Conservation (phyloP, 1,140 invertebrate genomes). For the Zaprionus inermis region DNA sequence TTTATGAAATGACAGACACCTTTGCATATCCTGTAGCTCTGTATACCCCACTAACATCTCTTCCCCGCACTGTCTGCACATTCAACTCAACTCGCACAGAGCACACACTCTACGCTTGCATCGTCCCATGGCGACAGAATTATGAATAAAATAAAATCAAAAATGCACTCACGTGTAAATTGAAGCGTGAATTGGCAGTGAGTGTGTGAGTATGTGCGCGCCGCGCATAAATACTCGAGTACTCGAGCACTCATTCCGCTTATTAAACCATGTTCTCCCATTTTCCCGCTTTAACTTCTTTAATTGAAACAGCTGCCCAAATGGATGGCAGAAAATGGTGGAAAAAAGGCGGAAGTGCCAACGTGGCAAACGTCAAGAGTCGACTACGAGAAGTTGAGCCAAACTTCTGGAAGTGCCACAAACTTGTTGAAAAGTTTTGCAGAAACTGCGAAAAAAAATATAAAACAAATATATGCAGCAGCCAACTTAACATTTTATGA, state of each 20-base stretch:
- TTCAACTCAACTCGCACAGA: neutral
- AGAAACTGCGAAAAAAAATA: neutral
- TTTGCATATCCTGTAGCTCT: neutral
- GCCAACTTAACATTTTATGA: conserved; percentile 29
- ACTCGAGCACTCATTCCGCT: neutral
- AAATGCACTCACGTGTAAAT: conserved; percentile 76
- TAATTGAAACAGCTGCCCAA: conserved; percentile 38
- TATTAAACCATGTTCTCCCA: conserved; percentile 15
- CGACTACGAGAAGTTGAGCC: conserved; percentile 4
- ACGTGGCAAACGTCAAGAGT: conserved; percentile 23
- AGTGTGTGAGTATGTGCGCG: conserved; percentile 1
- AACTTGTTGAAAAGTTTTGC: conserved; percentile 48
- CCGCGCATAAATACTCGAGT: conserved; percentile 13
- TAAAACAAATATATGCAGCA: neutral
- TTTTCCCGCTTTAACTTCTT: conserved; percentile 14
- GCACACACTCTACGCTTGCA: conserved; percentile 15
- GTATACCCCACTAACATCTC: neutral
- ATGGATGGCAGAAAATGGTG: neutral
- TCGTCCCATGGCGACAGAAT: conserved; percentile 37
- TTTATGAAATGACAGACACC: neutral
- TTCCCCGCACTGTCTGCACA: neutral
- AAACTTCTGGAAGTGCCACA: conserved; percentile 29
- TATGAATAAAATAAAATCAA: conserved; percentile 75
- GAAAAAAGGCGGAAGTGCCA: conserved; percentile 2
- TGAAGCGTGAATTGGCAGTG: conserved; percentile 43